These are phyloP conservation scores for Nomada hirtipes DNA, from an alignment of 2,888 invertebrate genomes.

Conservation along the genomic window DNA sequence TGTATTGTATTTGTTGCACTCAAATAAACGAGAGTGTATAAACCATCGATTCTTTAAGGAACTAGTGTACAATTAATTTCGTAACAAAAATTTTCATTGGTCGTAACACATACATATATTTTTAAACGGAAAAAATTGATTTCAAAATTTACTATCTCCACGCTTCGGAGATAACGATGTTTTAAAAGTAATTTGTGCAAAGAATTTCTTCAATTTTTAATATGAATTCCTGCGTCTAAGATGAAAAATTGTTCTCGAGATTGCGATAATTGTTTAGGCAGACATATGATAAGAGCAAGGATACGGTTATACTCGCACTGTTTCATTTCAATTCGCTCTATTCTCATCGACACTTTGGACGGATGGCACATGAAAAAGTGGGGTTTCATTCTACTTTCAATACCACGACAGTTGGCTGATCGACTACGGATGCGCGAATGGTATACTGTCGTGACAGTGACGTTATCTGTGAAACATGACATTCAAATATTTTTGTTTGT, in stretches of 20 bases:
- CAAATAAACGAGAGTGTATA: too few relatives aligned
- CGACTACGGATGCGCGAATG: conserved; percentile 12
- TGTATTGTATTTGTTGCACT: too few relatives aligned
- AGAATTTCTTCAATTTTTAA: too few relatives aligned
- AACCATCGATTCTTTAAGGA: too few relatives aligned
- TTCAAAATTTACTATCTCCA: too few relatives aligned
- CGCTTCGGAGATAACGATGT: too few relatives aligned
- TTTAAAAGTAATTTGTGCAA: too few relatives aligned
- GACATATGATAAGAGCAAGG: conserved; percentile 5
- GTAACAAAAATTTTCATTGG: too few relatives aligned
- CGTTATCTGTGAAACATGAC: conserved; percentile 1
- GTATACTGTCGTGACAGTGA: background rate
- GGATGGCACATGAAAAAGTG: conserved; percentile 52
- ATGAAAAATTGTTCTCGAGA: conserved; percentile 39
- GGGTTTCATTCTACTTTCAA: conserved; percentile 54
- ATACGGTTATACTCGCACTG: conserved; percentile 2
- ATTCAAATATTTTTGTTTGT: background rate
- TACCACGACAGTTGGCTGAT: conserved; percentile 57
- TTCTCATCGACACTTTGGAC: conserved; percentile 51
- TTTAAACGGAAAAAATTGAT: too few relatives aligned
- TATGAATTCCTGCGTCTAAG: too few relatives aligned
- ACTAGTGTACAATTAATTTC: too few relatives aligned
- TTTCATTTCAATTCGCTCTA: conserved; percentile 44
- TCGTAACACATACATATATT: too few relatives aligned
- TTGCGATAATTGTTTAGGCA: conserved; percentile 62